Evolutionary conservation across 1,140 invertebrate genomes (phyloP).

Genomic region (Heliothis virescens): DNA sequence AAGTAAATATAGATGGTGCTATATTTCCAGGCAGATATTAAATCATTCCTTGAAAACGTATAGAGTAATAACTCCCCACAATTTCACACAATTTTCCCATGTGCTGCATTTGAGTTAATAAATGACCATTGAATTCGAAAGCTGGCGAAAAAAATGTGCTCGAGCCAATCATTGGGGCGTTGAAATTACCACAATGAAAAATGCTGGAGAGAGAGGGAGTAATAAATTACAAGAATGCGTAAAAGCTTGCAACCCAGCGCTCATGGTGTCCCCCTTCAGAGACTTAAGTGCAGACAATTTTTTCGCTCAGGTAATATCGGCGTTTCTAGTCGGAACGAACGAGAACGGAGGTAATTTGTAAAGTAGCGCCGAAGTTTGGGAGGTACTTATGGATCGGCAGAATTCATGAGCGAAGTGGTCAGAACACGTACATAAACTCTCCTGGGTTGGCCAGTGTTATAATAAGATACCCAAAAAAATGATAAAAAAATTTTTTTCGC

Average conservation of each 20-base stretch:
- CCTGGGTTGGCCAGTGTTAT: not conserved
- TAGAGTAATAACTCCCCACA: conserved; percentile 1
- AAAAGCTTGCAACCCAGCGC: conserved; percentile 57
- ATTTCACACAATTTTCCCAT: conserved; percentile 29
- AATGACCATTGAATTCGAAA: conserved; percentile 54
- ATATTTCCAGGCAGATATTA: not conserved
- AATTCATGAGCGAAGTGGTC: not conserved
- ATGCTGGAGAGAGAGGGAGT: conserved; percentile 52
- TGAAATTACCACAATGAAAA: conserved; percentile 64
- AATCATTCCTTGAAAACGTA: conserved; percentile 7
- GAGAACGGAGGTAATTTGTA: conserved; percentile 4
- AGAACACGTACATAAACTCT: not conserved
- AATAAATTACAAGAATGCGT: conserved; percentile 71
- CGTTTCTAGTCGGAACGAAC: not conserved
- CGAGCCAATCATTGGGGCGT: conserved; percentile 60
- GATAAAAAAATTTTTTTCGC: not conserved
- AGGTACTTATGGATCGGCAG: not conserved
- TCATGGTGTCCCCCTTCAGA: conserved; percentile 38
- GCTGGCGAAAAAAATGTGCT: conserved; percentile 54
- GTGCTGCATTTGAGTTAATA: conserved; percentile 50
- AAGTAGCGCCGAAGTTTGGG: not conserved
- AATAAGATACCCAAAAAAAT: not conserved
- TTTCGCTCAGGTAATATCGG: conserved; percentile 43
- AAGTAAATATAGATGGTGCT: too few relatives aligned
- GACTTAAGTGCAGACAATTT: conserved; percentile 51